Percentiles rank a stretch among this genome's conserved stretches.
These are phyloP conservation scores for Bradypodion ventrale DNA, from an alignment of 2,797 vertebrate species.

Conservation along the genomic window DNA sequence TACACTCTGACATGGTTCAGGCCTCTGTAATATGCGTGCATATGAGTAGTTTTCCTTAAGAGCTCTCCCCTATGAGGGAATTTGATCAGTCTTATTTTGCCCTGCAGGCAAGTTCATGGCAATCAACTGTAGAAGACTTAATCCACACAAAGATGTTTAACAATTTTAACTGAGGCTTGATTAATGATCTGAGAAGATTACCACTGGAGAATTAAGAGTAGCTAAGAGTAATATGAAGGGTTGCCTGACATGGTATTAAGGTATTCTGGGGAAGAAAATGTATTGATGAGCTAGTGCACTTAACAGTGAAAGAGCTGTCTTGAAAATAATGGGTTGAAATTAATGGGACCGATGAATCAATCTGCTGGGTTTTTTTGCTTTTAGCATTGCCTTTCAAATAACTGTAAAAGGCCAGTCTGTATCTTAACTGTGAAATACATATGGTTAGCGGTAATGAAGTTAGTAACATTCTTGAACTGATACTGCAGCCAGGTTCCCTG, in stretches of 20 bases:
- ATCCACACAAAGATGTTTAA: conserved; percentile 9
- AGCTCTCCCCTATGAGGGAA: no score
- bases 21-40: no score
- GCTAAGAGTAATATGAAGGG: neutral
- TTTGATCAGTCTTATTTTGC: neutral
- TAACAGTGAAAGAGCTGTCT: neutral
- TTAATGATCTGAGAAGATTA: conserved; percentile 10
- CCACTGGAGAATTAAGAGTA: neutral
- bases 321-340: neutral
- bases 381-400: neutral
- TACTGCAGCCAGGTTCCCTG: neutral
- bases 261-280: neutral
- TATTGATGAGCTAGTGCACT: neutral
- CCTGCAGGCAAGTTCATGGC: neutral
- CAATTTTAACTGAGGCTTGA: conserved; percentile 14
- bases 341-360: neutral
- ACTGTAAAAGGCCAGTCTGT: conserved; percentile 12
- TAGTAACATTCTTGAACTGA: neutral
- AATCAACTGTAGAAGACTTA: conserved; percentile 6
- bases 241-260: neutral
- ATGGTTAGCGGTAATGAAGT: neutral
- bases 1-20: no score
- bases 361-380: neutral
- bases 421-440: neutral
- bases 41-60: no score